phyloP scores from a whole-genome alignment of 2,797 vertebrate genomes.

The Micromesistius poutassou region DNA sequence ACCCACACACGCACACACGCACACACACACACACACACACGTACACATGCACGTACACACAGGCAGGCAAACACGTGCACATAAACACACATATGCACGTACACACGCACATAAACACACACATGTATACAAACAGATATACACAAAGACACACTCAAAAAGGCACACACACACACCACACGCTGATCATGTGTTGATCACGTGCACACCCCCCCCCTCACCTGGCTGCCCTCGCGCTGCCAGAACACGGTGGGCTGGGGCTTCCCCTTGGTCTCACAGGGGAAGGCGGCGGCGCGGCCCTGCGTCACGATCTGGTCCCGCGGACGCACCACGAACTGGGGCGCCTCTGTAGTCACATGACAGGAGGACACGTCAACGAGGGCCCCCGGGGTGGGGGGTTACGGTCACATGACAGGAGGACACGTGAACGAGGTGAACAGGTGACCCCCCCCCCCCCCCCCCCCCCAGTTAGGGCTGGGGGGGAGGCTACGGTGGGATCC shows the following conservation, averaged over 20 bases:
- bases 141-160: neutral
- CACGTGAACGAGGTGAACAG: neutral
- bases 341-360: constrained; percentile 80
- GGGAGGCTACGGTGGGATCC: too few relatives aligned
- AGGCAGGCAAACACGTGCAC: neutral
- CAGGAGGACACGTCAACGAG: neutral
- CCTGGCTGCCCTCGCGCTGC: constrained; percentile 98
- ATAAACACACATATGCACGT: neutral
- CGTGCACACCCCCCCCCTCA: constrained; percentile 59
- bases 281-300: constrained; percentile 90
- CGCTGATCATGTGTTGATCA: too few relatives aligned
- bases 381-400: neutral
- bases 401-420: constrained; percentile 33
- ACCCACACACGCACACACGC: neutral
- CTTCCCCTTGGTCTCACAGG: constrained; percentile 96
- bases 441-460: too few relatives aligned
- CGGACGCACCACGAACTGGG: constrained; percentile 93
- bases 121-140: neutral
- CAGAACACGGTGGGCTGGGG: constrained; percentile 98
- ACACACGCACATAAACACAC: neutral
- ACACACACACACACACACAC: neutral
- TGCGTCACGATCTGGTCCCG: constrained; percentile 97
- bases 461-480: too few relatives aligned
- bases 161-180: neutral
- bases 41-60: neutral